phyloP scores from a whole-genome alignment of 1,140 invertebrate genomes.

The Neodiprion fabricii region DNA sequence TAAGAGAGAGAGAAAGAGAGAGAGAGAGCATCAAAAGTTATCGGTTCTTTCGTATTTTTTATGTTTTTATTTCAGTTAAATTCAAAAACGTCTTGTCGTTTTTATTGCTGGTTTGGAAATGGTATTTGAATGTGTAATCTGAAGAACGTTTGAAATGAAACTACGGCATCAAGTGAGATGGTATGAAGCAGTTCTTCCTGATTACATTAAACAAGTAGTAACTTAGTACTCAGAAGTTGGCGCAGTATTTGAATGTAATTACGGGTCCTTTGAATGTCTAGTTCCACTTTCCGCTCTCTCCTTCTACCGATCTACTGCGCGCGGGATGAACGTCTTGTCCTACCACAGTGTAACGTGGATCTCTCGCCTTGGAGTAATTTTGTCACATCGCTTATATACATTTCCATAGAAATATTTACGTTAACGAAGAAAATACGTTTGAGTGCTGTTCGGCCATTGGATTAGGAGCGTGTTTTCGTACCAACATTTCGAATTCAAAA shows the following conservation, averaged over 20 bases:
- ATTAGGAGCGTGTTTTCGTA: too few species aligned
- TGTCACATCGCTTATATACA: too few species aligned
- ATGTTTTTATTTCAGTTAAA: too few species aligned
- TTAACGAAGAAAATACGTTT: too few species aligned
- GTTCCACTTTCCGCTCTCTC: neutral
- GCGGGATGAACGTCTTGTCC: neutral
- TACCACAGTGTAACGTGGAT: neutral
- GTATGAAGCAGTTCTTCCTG: constrained; percentile 25
- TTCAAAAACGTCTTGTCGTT: too few species aligned
- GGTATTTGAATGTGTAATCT: too few species aligned
- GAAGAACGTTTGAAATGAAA: too few species aligned
- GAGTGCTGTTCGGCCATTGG: too few species aligned
- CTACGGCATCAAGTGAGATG: too few species aligned
- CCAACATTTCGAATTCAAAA: too few species aligned
- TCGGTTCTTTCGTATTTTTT: constrained; percentile 23
- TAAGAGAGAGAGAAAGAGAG: constrained; percentile 5
- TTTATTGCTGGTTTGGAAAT: too few species aligned
- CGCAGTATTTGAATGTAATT: constrained; percentile 47
- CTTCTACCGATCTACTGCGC: neutral
- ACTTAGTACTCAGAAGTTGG: constrained; percentile 45
- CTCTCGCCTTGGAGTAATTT: neutral
- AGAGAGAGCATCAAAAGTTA: constrained; percentile 25
- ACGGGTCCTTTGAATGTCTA: constrained; percentile 38
- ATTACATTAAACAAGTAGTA: constrained; percentile 40
- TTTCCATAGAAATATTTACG: too few species aligned